Base-by-base conservation (phyloP, 2,888 invertebrate genomes). In the Melanostoma scalare region DNA sequence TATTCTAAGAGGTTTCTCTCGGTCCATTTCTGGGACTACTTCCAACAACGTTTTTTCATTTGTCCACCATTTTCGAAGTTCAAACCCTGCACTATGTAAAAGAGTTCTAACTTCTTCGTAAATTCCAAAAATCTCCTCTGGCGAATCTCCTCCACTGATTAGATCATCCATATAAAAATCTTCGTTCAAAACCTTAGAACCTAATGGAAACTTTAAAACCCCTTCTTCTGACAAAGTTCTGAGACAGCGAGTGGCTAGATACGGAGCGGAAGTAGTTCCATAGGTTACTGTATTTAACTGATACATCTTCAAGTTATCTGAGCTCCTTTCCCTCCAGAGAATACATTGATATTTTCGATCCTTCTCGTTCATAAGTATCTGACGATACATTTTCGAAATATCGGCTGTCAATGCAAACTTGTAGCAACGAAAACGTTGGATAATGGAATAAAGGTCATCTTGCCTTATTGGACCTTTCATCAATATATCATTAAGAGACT, bases 401-500 rank as follows among this genome's bases (percentile, higher is more conserved):
- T 85, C 85, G 2, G 81, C 80, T 6, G 82, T 84, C 75, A 84
- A 3, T 75, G 48, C 48, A 31, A 42, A 60, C 9, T 36, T 48
- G 9, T 68, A 48, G 9, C 20, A 31, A 8, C 79, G 20, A 50
- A 60, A 58, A 2, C 72, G 50, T 8, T 73, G 30, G n/a, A 67
- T 53, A 4, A 63, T 44, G 1, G 55, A 55, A 38, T 38, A 38
- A 1, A 88, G 52, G 30, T 87, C 79, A 5, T 85, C 60, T 58
- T 87, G 86, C 10, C 87, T 50, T 2, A 67, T 68, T 0, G 80
- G 87, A 0, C 89, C 89, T 5, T 77, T 71, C 52, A 79, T 52
- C 30, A 87, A 78, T 6, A 77, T 46, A 2, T 87, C 86, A 58
- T 88, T 89, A 2, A 87, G 44, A 3, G 86, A 85, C 4, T 85